A percentile compares a stretch with the other conserved stretches of the same genome.
phyloP scores from a whole-genome alignment of 2,113 vertebrate genomes.

The Ailurus styani region DNA sequence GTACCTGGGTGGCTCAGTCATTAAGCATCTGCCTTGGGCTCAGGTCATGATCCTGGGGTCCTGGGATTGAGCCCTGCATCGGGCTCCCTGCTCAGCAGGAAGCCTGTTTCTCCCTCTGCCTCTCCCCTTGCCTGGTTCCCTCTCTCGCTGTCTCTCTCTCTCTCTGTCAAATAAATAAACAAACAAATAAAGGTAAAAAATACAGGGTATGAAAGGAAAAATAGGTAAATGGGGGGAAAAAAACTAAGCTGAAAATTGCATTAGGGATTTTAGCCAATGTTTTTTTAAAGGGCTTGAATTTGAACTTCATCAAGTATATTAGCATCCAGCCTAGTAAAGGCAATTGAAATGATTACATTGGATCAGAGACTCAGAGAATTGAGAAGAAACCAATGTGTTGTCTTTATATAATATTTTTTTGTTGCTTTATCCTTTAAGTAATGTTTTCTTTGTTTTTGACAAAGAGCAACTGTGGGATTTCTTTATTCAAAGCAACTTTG shows the following conservation, averaged over 20 bases:
- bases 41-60: too few relatives aligned
- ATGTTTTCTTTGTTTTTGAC: conserved; percentile 29
- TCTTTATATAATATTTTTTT: background rate
- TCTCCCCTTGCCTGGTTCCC: background rate
- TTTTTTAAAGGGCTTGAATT: conserved; percentile 21
- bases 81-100: too few relatives aligned
- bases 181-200: background rate
- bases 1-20: too few relatives aligned
- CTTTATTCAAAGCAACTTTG: conserved; percentile 25
- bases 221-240: background rate
- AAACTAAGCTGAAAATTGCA: background rate
- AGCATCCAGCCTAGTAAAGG: background rate
- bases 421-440: background rate
- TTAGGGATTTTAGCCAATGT: background rate
- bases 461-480: conserved; percentile 23
- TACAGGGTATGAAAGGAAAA: background rate
- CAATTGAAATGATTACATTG: background rate
- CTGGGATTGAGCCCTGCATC: too few relatives aligned
- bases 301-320: background rate
- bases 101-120: background rate
- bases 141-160: background rate
- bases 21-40: too few relatives aligned
- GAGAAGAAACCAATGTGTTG: background rate
- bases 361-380: background rate
- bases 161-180: background rate